These are phyloP conservation scores for Peromyscus nudipes DNA, from an alignment of 2,797 vertebrate species.

Conservation along the genomic window DNA sequence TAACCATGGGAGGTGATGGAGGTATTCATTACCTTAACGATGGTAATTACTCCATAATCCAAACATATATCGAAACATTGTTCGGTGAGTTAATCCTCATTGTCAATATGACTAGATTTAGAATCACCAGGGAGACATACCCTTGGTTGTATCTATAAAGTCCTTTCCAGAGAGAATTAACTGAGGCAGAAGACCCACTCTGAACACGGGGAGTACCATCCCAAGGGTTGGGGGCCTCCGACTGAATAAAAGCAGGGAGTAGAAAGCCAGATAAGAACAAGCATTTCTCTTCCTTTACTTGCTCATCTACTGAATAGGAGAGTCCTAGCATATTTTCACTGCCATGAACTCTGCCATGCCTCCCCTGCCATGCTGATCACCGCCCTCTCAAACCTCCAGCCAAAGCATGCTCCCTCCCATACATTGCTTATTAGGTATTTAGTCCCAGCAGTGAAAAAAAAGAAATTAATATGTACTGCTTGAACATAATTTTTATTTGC, in stretches of 20 bases:
- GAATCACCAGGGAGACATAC: background rate
- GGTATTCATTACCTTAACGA: background rate
- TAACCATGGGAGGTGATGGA: background rate
- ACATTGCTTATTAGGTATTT: background rate
- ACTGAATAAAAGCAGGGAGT: background rate
- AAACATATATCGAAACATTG: background rate
- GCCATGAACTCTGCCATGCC: background rate
- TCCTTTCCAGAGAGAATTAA: background rate
- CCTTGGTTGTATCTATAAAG: background rate
- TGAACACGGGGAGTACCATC: background rate
- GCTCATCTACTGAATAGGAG: background rate
- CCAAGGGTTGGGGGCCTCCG: background rate
- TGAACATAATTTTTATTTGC: background rate
- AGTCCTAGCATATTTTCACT: background rate
- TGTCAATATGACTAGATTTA: background rate
- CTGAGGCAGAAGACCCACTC: background rate
- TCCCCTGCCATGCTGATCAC: background rate
- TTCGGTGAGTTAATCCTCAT: no score
- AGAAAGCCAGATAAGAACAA: background rate
- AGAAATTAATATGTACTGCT: no score
- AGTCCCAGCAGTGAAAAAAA: background rate
- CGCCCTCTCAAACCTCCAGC: background rate
- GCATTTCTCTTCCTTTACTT: no score
- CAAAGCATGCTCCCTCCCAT: background rate
- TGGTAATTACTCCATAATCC: background rate